Base-by-base conservation (phyloP, 2,113 vertebrate genomes). In the Naja naja region DNA sequence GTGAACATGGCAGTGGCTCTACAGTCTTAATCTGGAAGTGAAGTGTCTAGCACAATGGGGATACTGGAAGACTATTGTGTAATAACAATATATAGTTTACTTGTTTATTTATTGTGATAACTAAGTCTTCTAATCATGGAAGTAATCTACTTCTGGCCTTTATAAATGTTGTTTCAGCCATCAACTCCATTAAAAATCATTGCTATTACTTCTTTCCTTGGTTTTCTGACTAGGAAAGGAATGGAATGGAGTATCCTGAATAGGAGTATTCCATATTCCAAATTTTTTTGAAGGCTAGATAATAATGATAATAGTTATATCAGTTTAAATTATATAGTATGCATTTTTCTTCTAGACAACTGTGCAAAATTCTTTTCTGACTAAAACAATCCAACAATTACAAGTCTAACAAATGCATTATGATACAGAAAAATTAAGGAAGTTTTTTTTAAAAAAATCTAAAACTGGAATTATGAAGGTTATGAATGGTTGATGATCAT, bases 381-480 rank as follows among this genome's bases (percentile, higher is more conserved):
- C 34, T 10, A 22, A 88, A 55, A 55, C 30, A 88, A 27, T 34
- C 11, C 27, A 14, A 54, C 23, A 55, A 53, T 34, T 20, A 88
- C n/a, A 88, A 30, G 30, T 39, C 53, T 88, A 55, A 88, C 30
- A 88, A 88, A 39, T 88, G 53, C 10, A 34, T 55, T 53, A 18
- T 34, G 45, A n/a, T 88, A 53, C 23, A 53, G 34, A 7, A 58
- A 1, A 1, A 45, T 81, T 81, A 9, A 81, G 64, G 64, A n/a
- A 2, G 14, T 88, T 94, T 94, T 52, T 25, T 55, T 43, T 43
- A 14, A 7, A 88, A 94, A 95, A 1, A 89, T 91, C 7, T 94
- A 54, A 91, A 11, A 16, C 7, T 34, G 6, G 25, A 91, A 49
- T 23, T 3, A 53, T 22, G n/a, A 54, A 3, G 12, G 49, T 39